Conservation (phyloP, 2,113 vertebrate species). For the Vicugna pacos region DNA sequence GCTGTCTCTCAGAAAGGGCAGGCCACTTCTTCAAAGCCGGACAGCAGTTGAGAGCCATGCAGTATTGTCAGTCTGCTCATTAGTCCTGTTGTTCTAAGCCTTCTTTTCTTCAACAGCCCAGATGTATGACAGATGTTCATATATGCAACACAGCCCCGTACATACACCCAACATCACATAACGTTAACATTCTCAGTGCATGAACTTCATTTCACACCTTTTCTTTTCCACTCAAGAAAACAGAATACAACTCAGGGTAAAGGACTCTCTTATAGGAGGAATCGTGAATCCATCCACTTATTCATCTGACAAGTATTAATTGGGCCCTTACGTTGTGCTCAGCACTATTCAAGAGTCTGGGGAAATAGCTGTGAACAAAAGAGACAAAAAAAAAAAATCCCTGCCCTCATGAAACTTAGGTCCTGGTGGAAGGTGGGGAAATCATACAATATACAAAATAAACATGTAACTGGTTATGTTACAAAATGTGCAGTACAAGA, state of each 20-base stretch:
- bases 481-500: neutral
- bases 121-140: neutral
- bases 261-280: neutral
- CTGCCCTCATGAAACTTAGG: neutral
- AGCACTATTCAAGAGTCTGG: neutral
- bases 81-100: neutral
- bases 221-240: neutral
- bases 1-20: neutral
- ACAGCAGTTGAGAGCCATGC: neutral
- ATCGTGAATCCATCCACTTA: neutral
- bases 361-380: neutral
- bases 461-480: neutral
- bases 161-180: neutral
- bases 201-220: neutral
- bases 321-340: neutral
- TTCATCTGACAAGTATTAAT: neutral
- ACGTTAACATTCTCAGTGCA: neutral
- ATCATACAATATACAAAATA: neutral
- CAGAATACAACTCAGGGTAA: neutral
- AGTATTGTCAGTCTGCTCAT: neutral
- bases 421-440: neutral
- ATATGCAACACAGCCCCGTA: accelerated
- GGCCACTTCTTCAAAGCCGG: neutral
- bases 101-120: neutral
- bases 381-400: neutral